A percentile compares a stretch with the other conserved stretches of the same genome.
These are phyloP conservation scores for Forbesichthys papilliferus DNA, from an alignment of 2,113 vertebrate species.

Conservation along the genomic window DNA sequence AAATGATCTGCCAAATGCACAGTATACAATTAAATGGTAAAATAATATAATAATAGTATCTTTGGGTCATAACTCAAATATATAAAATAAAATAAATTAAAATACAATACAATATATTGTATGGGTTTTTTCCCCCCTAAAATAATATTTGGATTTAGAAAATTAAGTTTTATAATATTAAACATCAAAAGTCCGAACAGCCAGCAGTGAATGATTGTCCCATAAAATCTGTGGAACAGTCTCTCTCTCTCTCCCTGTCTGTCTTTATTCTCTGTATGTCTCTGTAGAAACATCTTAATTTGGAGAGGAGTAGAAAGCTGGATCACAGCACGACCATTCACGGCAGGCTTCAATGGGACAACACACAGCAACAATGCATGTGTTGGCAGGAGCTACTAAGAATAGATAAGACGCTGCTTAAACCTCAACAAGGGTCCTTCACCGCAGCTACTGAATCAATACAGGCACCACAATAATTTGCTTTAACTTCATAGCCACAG, in stretches of 20 bases:
- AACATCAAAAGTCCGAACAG: too few relatives aligned
- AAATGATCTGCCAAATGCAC: too few relatives aligned
- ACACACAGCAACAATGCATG: slow-evolving; percentile 43
- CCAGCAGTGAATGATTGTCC: too few relatives aligned
- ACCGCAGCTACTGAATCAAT: slow-evolving; percentile 19
- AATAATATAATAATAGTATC: too few relatives aligned
- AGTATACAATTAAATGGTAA: too few relatives aligned
- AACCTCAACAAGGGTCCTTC: slow-evolving; percentile 53
- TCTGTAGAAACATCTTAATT: slow-evolving; percentile 60
- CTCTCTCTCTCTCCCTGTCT: slow-evolving; percentile 11
- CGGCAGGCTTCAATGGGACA: slow-evolving; percentile 42
- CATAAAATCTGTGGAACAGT: too few relatives aligned
- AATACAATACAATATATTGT: too few relatives aligned
- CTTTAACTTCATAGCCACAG: slow-evolving; percentile 22
- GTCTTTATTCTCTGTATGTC: slow-evolving; percentile 32
- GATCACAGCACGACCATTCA: slow-evolving; percentile 53
- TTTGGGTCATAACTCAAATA: too few relatives aligned
- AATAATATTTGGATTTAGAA: too few relatives aligned
- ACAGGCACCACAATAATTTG: slow-evolving; percentile 24
- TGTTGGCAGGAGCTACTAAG: slow-evolving; percentile 50
- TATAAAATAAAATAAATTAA: too few relatives aligned
- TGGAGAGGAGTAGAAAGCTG: slow-evolving; percentile 32
- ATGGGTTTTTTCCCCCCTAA: too few relatives aligned
- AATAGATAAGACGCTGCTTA: slow-evolving; percentile 55
- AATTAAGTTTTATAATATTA: too few relatives aligned